Conservation (phyloP, 2,888 invertebrate species). For the Thecophora atra region DNA sequence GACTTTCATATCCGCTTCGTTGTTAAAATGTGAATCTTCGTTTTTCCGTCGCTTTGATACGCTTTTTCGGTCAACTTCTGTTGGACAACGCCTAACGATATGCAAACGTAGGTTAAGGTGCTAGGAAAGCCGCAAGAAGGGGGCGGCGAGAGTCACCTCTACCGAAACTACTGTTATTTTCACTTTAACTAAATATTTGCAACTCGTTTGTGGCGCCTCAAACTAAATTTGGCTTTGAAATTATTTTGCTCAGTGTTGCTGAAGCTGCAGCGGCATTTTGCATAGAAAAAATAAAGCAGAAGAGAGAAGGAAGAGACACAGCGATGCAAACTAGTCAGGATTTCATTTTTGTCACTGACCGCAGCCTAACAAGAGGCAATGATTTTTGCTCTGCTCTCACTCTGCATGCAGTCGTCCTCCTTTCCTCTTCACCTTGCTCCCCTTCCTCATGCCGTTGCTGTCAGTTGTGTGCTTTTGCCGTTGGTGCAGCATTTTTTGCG, state of each 20-base stretch:
- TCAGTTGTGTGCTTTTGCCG: constrained; percentile 2
- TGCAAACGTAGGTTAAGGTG: background rate
- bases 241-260: constrained; percentile 6
- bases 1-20: no score
- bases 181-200: constrained; percentile 31
- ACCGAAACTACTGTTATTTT: background rate
- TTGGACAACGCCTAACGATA: background rate
- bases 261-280: background rate
- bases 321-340: background rate
- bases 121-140: background rate
- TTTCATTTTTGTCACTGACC: background rate
- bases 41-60: background rate
- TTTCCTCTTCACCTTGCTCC: background rate
- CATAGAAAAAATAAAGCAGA: background rate
- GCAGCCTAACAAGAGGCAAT: constrained; percentile 22
- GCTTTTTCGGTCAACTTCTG: constrained; percentile 4
- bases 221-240: constrained; percentile 31
- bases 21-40: background rate
- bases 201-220: constrained; percentile 34
- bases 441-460: background rate
- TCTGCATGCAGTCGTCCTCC: background rate
- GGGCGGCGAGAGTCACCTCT: background rate
- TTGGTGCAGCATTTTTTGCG: constrained; percentile 13
- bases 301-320: background rate
- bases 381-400: background rate